Evolutionary conservation across 2,113 vertebrate species (phyloP).

Genomic region (Oncorhynchus mykiss): DNA sequence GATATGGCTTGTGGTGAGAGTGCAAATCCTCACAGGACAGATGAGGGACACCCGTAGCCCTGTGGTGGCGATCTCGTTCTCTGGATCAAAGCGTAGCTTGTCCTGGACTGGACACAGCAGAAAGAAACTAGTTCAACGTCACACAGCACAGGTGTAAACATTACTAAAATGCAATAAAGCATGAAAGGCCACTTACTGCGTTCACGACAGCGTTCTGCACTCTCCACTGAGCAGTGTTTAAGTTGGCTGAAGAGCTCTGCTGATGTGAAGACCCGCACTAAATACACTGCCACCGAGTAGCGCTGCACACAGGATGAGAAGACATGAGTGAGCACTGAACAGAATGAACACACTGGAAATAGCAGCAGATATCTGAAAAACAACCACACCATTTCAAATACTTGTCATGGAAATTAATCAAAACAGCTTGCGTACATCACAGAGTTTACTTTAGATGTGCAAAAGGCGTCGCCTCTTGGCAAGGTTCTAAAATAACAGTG

Average conservation of each 20-base stretch:
- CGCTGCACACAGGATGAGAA: constrained; percentile 70
- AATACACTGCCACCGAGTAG: constrained; percentile 92
- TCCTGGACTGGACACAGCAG: constrained; percentile 82
- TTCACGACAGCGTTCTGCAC: constrained; percentile 91
- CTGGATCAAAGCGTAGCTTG: constrained; percentile 94
- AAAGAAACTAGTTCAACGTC: not conserved
- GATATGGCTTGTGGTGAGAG: not conserved
- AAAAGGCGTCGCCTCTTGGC: not conserved
- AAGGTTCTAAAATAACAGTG: not conserved
- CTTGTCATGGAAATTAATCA: too few species aligned
- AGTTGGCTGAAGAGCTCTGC: constrained; percentile 91
- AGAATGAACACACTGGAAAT: not conserved
- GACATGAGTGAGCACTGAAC: not conserved
- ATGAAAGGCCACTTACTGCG: constrained; percentile 81
- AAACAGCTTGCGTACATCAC: not conserved
- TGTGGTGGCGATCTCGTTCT: constrained; percentile 97
- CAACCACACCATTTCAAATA: too few species aligned
- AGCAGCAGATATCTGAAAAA: not conserved
- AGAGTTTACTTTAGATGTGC: not conserved
- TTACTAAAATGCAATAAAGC: not conserved
- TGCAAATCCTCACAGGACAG: constrained; percentile 84
- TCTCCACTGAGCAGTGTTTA: constrained; percentile 91
- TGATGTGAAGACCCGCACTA: constrained; percentile 92
- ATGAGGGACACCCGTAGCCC: constrained; percentile 95
- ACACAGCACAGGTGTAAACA: not conserved